Percentiles rank a stretch among this genome's conserved stretches.
Evolutionary conservation across 2,113 vertebrate species (phyloP).

Genomic region (Brachyistius frenatus): DNA sequence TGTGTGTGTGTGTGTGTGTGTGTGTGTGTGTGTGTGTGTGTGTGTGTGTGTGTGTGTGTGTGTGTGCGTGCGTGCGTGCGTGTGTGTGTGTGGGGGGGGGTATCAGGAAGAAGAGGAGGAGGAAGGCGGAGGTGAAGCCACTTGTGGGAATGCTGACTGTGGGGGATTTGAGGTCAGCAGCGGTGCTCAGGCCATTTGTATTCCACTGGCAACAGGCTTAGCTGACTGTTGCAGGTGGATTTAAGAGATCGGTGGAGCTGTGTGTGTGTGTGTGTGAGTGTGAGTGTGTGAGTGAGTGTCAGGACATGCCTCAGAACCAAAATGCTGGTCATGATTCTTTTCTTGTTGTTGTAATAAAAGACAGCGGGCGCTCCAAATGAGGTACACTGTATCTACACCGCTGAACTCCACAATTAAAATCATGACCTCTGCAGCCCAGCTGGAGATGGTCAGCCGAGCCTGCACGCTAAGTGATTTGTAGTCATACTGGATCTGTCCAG

Average conservation of each 20-base stretch:
- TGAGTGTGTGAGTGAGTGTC: no score
- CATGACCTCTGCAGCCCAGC: neutral
- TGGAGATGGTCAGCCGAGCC: neutral
- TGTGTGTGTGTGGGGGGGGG: no score
- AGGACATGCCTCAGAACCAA: neutral
- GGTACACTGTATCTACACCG: neutral
- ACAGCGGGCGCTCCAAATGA: neutral
- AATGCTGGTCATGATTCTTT: slow-evolving; percentile 14
- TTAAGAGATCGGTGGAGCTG: slow-evolving; percentile 35
- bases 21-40: no score
- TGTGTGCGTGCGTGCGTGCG: no score
- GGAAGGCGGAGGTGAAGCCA: slow-evolving; percentile 39
- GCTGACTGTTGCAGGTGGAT: slow-evolving; percentile 53
- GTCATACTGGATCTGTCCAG: slow-evolving; percentile 4
- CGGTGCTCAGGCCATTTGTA: slow-evolving; percentile 44
- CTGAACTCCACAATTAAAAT: slow-evolving; percentile 8
- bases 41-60: no score
- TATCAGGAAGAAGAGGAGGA: neutral
- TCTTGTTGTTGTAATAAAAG: slow-evolving; percentile 4
- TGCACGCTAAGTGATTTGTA: neutral
- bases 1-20: no score
- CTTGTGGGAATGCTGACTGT: slow-evolving; percentile 64
- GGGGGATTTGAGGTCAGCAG: slow-evolving; percentile 60
- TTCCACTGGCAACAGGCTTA: slow-evolving; percentile 59
- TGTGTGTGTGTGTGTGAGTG: neutral